These are phyloP conservation scores for Danaus chrysippus DNA, from an alignment of 2,888 invertebrate genomes.

Conservation along the genomic window DNA sequence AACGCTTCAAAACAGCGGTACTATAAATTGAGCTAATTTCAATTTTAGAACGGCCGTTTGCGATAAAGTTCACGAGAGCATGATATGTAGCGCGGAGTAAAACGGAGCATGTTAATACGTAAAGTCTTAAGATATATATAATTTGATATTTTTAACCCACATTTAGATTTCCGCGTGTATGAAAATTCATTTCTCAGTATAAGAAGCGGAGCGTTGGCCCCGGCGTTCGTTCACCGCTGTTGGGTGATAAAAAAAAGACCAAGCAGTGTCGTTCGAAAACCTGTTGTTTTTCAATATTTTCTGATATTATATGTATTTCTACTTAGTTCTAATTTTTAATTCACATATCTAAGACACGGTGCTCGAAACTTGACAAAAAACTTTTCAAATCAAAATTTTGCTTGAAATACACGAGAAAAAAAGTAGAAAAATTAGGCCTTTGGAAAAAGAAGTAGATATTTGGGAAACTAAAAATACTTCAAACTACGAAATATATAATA, in stretches of 20 bases:
- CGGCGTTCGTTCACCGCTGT: slow-evolving; percentile 44
- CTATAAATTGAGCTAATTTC: background rate
- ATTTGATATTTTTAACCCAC: slow-evolving; percentile 33
- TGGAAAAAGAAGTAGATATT: no score
- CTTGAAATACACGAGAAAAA: no score
- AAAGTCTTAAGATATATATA: slow-evolving; percentile 13
- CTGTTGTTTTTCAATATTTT: background rate
- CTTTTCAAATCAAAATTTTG: no score
- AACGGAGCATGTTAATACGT: slow-evolving; percentile 11
- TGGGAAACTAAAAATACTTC: no score
- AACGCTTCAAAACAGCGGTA: background rate
- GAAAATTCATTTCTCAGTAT: slow-evolving; percentile 43
- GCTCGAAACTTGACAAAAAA: no score
- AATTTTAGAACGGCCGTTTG: background rate
- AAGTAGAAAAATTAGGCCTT: no score
- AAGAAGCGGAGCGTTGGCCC: slow-evolving; percentile 44
- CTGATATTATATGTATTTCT: background rate
- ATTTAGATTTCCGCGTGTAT: slow-evolving; percentile 49
- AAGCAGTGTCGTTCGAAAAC: slow-evolving; percentile 25
- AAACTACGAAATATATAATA: no score
- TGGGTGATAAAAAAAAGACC: slow-evolving; percentile 39
- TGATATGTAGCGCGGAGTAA: background rate
- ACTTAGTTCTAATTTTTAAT: background rate
- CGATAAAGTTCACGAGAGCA: background rate
- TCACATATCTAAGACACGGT: no score